Base-by-base conservation (phyloP, 2,888 invertebrate species). In the Aphodius granarius region DNA sequence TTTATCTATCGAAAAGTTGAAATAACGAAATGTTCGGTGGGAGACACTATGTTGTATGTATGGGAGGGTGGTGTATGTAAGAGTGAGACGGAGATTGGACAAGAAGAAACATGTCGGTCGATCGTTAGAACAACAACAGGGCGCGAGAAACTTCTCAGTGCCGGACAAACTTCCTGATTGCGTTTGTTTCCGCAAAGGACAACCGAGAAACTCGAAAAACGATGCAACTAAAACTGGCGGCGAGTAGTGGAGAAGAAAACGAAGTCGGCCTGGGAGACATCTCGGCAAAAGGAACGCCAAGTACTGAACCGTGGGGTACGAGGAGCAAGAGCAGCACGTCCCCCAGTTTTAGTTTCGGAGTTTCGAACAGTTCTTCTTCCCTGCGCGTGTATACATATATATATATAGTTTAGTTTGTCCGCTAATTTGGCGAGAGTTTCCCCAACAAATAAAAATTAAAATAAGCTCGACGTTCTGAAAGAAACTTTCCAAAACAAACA, bases 121-220 rank as follows among this genome's bases (percentile, higher is more conserved):
- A 68, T 63, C 73, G 66, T 63, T 72, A 72, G 72, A 66, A 75
- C 72, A 75, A 72, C 75, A 66, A 72, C 65, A 43, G 43, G 9
- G 43, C 1, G 43, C 43, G 43, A 6, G 72, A 72, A 66, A 75
- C 70, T 75, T 75, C 63, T 19, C 75, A 65, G 21, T 43, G 68
- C 70, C 71, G 78, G 73, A 73, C 75, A 68, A 78, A 78, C 78
- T 78, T 78, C 78, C 78, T 78, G 78, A 78, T 78, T 78, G 76
- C 76, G 78, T 78, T 78, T 75, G 76, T 77, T 77, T 76, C 73
- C 76, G 81, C 81, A 83, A 83, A 68, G 63, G 75, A 72, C 75
- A 68, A 66, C 72, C 62, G 71, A 72, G 68, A 65, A 75, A 66
- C 62, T 66, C 20, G 72, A 22, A 63, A 65, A 71, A 74, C 74